Percentiles rank a stretch among this genome's conserved stretches.
Evolutionary conservation across 2,797 vertebrate species (phyloP).

Genomic region (Xenops minutus): DNA sequence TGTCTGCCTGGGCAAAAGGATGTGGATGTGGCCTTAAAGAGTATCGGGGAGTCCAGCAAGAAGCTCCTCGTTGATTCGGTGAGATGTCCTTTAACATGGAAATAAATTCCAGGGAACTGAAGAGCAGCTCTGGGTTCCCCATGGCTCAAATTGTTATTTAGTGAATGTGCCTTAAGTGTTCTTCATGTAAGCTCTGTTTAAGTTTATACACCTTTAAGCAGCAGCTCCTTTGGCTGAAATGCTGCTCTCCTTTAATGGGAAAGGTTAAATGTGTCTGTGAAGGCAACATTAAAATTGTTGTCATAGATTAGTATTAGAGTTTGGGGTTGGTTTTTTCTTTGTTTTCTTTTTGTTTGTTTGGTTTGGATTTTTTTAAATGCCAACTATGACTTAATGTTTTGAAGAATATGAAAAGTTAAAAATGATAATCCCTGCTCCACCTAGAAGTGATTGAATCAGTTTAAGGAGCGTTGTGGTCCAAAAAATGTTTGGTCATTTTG

Average conservation of each 20-base stretch:
- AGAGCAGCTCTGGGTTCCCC: neutral
- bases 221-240: too few species aligned
- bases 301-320: neutral
- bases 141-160: neutral
- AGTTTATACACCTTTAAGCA: neutral
- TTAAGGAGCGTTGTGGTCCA: neutral
- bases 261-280: neutral
- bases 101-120: neutral
- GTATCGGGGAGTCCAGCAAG: constrained; percentile 97
- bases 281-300: neutral
- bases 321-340: too few species aligned
- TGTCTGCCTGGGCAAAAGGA: constrained; percentile 98
- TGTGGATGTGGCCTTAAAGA: constrained; percentile 96
- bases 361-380: neutral
- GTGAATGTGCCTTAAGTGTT: neutral
- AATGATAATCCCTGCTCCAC: neutral
- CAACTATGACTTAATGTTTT: neutral
- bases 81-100: constrained; percentile 54
- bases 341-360: too few species aligned
- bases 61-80: constrained; percentile 95
- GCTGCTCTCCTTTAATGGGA: neutral
- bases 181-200: neutral
- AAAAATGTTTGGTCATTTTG: neutral
- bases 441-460: neutral
- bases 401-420: neutral